phyloP scores from a whole-genome alignment of 64 coral and sea anemone species.

The Dendronephthya gigantea region DNA sequence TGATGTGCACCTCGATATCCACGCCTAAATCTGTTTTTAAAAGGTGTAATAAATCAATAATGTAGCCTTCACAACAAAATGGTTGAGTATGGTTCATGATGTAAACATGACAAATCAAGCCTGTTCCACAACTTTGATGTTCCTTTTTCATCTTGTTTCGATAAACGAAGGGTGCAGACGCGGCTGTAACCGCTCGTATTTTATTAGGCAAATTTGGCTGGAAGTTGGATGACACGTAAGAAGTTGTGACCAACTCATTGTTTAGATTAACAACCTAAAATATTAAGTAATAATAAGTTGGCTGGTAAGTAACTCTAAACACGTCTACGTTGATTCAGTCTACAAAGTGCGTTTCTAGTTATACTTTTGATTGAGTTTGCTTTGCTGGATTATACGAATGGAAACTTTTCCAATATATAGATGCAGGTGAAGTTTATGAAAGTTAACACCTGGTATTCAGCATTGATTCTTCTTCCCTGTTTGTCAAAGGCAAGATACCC shows the following conservation, averaged over 20 bases:
- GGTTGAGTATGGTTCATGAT: not conserved
- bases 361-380: no score
- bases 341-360: no score
- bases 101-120: not conserved
- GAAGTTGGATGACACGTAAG: not conserved
- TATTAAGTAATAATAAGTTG: not conserved
- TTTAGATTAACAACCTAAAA: not conserved
- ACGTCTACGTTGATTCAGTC: no score
- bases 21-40: not conserved
- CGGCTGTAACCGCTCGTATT: not conserved
- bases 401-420: no score
- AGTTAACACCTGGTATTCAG: not conserved
- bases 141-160: not conserved
- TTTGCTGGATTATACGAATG: no score
- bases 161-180: not conserved
- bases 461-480: not conserved
- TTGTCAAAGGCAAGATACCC: not conserved
- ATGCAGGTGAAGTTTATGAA: not conserved
- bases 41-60: not conserved
- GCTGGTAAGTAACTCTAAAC: not conserved
- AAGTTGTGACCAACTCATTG: not conserved
- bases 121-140: not conserved
- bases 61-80: not conserved
- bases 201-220: not conserved
- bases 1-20: not conserved